Conservation (phyloP, 1,140 invertebrate genomes). For the Caenorhabditis remanei region DNA sequence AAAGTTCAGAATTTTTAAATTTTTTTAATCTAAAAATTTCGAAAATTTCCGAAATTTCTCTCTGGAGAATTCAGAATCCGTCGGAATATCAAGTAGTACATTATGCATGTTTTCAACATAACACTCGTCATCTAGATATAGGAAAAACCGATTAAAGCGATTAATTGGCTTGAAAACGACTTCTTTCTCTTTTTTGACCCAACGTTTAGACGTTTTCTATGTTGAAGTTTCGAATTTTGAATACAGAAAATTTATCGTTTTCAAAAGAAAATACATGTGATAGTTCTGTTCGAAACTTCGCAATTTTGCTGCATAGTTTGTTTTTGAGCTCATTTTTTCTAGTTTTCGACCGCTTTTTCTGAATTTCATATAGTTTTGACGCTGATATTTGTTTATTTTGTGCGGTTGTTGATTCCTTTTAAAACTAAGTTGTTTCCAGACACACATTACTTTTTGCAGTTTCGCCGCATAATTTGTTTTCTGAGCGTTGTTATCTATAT, state of each 20-base stretch:
- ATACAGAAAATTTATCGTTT: background rate
- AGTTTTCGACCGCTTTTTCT: no score
- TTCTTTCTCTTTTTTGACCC: background rate
- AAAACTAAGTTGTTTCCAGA: no score
- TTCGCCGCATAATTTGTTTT: no score
- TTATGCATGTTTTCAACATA: conserved; percentile 27
- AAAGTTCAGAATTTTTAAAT: background rate
- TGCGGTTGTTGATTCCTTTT: no score
- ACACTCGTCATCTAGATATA: background rate
- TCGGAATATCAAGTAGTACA: conserved; percentile 26
- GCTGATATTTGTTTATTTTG: no score
- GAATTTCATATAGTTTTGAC: no score
- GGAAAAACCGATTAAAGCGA: background rate
- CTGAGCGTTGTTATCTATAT: no score
- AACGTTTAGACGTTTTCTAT: no score
- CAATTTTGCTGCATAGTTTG: no score
- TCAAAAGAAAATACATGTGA: no score
- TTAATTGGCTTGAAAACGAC: background rate
- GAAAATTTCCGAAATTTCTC: background rate
- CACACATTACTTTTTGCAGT: no score
- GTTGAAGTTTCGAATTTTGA: background rate
- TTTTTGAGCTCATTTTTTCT: no score
- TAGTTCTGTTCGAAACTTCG: background rate
- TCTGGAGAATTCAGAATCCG: background rate
- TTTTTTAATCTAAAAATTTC: background rate